These are phyloP conservation scores for Antrozous pallidus DNA, from an alignment of 2,797 vertebrate species.

Conservation along the genomic window DNA sequence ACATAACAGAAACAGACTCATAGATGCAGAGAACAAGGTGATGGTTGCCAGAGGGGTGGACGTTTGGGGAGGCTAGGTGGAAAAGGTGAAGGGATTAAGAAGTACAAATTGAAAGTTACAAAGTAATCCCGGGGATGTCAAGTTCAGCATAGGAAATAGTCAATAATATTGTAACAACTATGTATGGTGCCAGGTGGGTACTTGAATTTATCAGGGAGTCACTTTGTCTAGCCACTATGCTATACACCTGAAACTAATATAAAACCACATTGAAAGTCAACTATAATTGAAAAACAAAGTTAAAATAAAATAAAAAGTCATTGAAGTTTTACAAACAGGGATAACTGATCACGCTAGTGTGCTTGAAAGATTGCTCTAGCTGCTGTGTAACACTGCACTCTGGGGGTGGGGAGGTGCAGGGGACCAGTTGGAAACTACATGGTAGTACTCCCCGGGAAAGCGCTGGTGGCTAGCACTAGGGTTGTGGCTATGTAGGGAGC, in stretches of 20 bases:
- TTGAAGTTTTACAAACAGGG: neutral
- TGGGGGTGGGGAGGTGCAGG: neutral
- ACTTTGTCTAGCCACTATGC: neutral
- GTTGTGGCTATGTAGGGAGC: neutral
- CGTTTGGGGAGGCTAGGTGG: neutral
- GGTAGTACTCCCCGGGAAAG: neutral
- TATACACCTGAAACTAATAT: neutral
- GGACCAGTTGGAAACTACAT: neutral
- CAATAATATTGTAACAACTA: neutral
- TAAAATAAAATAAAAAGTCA: neutral
- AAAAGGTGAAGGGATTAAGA: neutral
- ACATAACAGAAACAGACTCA: neutral
- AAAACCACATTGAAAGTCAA: neutral
- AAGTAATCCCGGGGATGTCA: neutral
- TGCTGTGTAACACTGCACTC: neutral
- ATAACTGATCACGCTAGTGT: neutral
- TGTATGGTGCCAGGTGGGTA: neutral
- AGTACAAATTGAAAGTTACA: neutral
- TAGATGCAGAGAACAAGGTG: neutral
- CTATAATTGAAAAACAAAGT: neutral
- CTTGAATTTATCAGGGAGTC: neutral
- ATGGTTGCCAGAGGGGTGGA: neutral
- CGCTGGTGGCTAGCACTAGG: neutral
- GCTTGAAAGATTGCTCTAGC: neutral
- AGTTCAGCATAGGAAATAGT: neutral